Conservation (phyloP, 2,113 vertebrate genomes). For the Silurus glanis region DNA sequence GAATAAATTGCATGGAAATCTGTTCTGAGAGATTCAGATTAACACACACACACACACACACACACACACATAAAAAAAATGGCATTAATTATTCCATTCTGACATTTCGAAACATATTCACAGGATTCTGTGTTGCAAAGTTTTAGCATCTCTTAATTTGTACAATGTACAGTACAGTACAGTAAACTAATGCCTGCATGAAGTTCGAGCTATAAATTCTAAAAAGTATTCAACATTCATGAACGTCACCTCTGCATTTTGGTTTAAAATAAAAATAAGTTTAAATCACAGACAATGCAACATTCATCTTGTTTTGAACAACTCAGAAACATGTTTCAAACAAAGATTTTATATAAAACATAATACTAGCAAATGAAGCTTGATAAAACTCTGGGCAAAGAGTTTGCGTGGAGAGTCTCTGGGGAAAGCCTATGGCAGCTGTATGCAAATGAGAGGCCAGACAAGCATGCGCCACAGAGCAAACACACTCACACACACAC, state of each 20-base stretch:
- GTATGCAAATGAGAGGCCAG: slow-evolving; percentile 90
- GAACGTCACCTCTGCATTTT: background rate
- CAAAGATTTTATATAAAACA: background rate
- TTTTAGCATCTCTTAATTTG: background rate
- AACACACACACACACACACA: background rate
- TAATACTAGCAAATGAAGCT: background rate
- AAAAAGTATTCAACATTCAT: background rate
- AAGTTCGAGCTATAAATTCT: slow-evolving; percentile 39
- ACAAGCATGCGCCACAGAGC: slow-evolving; percentile 84
- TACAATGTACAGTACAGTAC: no score
- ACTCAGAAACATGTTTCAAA: background rate
- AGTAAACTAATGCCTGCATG: slow-evolving; percentile 18
- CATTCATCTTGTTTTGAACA: background rate
- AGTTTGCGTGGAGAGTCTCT: slow-evolving; percentile 23
- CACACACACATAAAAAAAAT: background rate
- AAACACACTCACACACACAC: slow-evolving; percentile 81
- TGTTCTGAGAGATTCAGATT: background rate
- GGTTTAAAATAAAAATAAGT: background rate
- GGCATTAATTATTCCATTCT: background rate
- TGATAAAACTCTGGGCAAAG: background rate
- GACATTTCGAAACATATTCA: background rate
- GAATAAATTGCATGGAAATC: background rate
- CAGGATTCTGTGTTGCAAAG: background rate
- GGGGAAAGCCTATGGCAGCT: slow-evolving; percentile 77
- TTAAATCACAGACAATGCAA: background rate